Evolutionary conservation across 2,113 vertebrate genomes (phyloP).

Genomic region (Muntiacus muntjak): DNA sequence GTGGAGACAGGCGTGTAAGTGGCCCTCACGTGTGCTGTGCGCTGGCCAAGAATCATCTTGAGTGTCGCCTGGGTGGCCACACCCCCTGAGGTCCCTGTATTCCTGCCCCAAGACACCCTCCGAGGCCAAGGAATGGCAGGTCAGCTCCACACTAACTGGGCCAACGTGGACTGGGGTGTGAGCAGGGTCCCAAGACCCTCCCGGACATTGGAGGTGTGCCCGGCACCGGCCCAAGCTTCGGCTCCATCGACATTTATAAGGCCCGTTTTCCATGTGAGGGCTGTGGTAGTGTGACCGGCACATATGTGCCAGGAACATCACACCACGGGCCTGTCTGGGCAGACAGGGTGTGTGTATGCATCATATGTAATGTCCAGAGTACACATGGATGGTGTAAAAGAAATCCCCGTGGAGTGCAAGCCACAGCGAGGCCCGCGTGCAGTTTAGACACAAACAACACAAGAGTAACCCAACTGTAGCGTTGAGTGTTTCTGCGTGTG

Average conservation of each 20-base stretch:
- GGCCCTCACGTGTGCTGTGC: rapidly evolving
- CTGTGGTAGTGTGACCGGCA: background rate
- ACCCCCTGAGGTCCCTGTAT: background rate
- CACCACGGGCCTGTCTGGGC: background rate
- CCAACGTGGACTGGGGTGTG: background rate
- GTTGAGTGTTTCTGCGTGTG: background rate
- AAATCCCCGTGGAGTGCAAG: background rate
- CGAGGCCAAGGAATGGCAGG: background rate
- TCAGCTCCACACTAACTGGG: background rate
- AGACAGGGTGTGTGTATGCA: background rate
- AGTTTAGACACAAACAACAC: background rate
- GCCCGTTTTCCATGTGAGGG: background rate
- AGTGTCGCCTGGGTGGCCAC: background rate
- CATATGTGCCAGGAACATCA: background rate
- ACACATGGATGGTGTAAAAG: background rate
- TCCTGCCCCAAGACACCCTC: no score
- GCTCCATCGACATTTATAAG: background rate
- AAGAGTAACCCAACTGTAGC: background rate
- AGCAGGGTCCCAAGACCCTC: background rate
- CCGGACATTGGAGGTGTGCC: background rate
- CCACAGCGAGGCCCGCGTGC: background rate
- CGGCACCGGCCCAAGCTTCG: rapidly evolving
- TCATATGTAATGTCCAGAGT: background rate
- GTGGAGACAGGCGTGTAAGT: background rate
- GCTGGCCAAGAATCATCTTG: background rate